Percentiles rank a stretch among this genome's conserved stretches.
Conservation (phyloP, 2,797 vertebrate species). For the Silurus lanzhouensis region DNA sequence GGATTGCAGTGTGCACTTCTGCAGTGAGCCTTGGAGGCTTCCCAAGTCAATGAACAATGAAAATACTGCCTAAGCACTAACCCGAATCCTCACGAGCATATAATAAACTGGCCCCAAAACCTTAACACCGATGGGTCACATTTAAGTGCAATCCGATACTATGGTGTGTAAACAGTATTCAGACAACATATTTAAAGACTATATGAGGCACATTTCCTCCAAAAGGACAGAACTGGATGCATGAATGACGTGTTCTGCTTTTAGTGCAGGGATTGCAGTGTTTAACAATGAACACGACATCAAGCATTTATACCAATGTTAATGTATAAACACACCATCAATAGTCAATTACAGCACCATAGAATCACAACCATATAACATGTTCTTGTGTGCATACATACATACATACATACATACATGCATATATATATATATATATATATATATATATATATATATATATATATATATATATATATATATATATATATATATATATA, state of each 20-base stretch:
- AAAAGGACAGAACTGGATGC: not conserved
- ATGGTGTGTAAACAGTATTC: conserved; percentile 8
- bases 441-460: too few species aligned
- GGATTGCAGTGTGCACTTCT: conserved; percentile 36
- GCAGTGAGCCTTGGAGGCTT: conserved; percentile 36
- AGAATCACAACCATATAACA: too few species aligned
- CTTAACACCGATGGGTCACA: not conserved
- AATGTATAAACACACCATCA: too few species aligned
- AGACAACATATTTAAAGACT: conserved; percentile 13
- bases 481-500: too few species aligned
- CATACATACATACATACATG: too few species aligned
- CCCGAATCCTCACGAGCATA: conserved; percentile 27
- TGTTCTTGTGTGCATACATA: too few species aligned
- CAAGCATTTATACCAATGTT: too few species aligned
- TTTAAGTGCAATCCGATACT: conserved; percentile 3
- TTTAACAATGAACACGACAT: not conserved
- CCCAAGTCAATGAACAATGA: conserved; percentile 30
- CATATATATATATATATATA: too few species aligned
- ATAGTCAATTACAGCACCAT: too few species aligned
- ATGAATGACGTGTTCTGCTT: not conserved
- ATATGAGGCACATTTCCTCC: not conserved
- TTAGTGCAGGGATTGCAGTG: not conserved
- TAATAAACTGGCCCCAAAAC: conserved; percentile 25
- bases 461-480: too few species aligned
- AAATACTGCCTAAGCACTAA: conserved; percentile 27